phyloP scores from a whole-genome alignment of 2,113 vertebrate genomes.

The Trochalopteron elliotii region DNA sequence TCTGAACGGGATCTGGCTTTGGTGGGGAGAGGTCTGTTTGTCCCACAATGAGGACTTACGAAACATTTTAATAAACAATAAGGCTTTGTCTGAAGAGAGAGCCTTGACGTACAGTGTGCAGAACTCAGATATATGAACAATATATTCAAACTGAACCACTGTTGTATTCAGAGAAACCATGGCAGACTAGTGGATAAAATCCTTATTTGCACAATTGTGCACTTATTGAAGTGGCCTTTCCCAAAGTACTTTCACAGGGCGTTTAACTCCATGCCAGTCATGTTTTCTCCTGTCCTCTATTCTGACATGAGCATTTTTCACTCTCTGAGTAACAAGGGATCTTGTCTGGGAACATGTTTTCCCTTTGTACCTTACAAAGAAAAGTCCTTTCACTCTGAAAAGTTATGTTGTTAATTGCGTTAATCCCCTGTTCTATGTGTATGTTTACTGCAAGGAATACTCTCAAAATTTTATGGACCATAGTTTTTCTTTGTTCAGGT shows the following conservation, averaged over 20 bases:
- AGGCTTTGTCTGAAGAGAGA: conserved; percentile 32
- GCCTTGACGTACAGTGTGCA: conserved; percentile 2
- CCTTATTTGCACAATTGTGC: neutral
- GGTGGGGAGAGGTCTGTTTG: conserved; percentile 22
- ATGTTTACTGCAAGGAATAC: neutral
- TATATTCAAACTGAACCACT: neutral
- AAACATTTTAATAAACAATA: conserved; percentile 51
- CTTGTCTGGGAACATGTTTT: neutral
- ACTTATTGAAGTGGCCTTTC: conserved; percentile 30
- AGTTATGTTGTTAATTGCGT: neutral
- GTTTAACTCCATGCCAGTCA: neutral
- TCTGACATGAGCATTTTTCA: neutral
- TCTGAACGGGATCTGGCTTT: neutral
- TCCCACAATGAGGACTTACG: conserved; percentile 30
- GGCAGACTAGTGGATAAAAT: conserved; percentile 23
- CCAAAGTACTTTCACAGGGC: neutral
- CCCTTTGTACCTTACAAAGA: neutral
- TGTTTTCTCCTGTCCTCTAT: neutral
- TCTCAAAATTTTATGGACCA: neutral
- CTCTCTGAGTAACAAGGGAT: neutral
- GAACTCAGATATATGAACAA: neutral
- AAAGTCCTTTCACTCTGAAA: neutral
- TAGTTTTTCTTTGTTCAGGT: neutral
- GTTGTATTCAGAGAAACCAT: conserved; percentile 1
- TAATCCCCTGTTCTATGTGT: neutral